Evolutionary conservation across 2,113 vertebrate species (phyloP), one percentile per base, ranked within the genome.

Genomic region (Diphyllodes magnificus): DNA sequence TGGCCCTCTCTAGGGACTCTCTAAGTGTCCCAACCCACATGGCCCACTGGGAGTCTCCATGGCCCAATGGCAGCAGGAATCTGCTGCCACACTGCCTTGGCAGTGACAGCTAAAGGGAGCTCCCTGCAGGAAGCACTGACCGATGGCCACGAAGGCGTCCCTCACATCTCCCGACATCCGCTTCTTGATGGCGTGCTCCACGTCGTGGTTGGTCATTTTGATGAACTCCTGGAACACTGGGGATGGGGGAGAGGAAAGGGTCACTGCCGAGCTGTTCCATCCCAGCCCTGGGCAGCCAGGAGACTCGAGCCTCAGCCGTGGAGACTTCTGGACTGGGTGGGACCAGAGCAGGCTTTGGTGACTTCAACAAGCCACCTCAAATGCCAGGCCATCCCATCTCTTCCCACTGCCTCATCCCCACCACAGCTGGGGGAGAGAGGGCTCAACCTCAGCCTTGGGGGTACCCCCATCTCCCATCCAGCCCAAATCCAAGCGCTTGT

Each of bases 151-250:
- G 63, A 99, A 98, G 7, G 98, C 98, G 0, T 99, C 98, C 95
- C 97, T 98, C 63, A 99, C 98, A 0, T 99, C 99, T 42, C 99
- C 99, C 0, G 99, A 99, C 98, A 99, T 99, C 79, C 99, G 98
- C 93, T 99, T 99, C 97, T 98, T 99, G 97, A 99, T 99, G 93
- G 98, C 97, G 3, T 99, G 99, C 71, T 99, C 99, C 75, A 99
- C 98, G 4, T 99, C 99, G 2, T 99, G 99, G 97, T 99, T 99
- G 95, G 98, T 98, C 97, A 97, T 98, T 96, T 97, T 99, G 95
- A 99, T 98, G 91, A 99, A 99, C 82, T 99, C 99, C 97, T 99
- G 99, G 92, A 99, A 99, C 71, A 99, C 99, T 99, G 95, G 39
- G 54, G n/a, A 84, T 64, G 69, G 69, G 53, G 23, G 20, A 93